A percentile compares a stretch with the other conserved stretches of the same genome.
Evolutionary conservation across 2,888 invertebrate species (phyloP).

Genomic region (Hemicrepidius hirtus): DNA sequence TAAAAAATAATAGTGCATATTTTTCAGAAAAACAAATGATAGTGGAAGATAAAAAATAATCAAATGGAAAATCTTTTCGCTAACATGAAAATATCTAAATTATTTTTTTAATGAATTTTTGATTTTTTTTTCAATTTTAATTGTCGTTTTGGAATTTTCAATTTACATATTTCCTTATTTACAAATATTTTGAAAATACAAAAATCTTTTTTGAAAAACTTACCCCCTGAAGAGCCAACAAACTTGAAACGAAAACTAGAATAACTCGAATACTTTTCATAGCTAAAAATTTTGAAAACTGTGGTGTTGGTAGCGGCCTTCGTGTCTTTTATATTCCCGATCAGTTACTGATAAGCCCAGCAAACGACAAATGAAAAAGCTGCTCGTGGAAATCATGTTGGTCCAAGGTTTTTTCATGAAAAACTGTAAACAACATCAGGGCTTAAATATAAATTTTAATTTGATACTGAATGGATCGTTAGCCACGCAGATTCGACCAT

Average conservation of each 20-base stretch:
- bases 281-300: constrained; percentile 5
- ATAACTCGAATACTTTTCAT: constrained; percentile 13
- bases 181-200: background rate
- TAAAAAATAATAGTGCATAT: too few species aligned
- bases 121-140: too few species aligned
- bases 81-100: too few species aligned
- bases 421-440: constrained; percentile 3
- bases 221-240: background rate
- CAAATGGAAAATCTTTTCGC: too few species aligned
- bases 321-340: background rate
- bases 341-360: background rate
- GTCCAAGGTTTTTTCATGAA: constrained; percentile 6
- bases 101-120: too few species aligned
- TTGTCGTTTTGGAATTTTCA: too few species aligned
- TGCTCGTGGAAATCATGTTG: background rate
- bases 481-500: background rate
- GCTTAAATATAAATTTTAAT: background rate
- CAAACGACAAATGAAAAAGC: background rate
- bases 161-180: background rate
- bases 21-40: too few species aligned
- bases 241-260: background rate
- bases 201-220: background rate
- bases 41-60: too few species aligned
- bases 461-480: background rate
- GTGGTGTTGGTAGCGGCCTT: constrained; percentile 1